Base-by-base conservation (phyloP, 2,113 vertebrate species). In the Anser cygnoides region DNA sequence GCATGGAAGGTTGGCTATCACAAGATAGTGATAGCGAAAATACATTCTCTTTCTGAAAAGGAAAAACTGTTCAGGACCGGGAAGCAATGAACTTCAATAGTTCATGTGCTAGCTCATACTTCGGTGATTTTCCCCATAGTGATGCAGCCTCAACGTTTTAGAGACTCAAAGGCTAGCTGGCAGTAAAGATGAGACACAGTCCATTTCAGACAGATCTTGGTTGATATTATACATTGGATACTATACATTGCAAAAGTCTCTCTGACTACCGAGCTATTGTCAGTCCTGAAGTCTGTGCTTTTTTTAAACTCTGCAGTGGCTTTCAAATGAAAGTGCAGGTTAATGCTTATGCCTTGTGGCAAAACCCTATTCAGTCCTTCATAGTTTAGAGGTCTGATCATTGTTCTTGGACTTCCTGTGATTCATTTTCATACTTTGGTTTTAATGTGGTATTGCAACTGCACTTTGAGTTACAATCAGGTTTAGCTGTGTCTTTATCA, bases 171-270 rank as follows among this genome's bases (percentile, higher is more conserved):
- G 74, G 15, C 55, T 62, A 79, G 85, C 63, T 92, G 78, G 85
- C 65, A 85, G 85, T 86, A 93, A 90, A 86, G 79, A 92, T 83
- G 83, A 97, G 88, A 71, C 62, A 93, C 54, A 90, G 67, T 54
- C 71, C 88, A 88, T 85, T 88, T 88, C 88, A 85, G 82, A 93
- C 78, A 75, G 35, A 88, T 65, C 67, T 90, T 26, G 5, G 75
- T 35, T 90, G 82, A 85, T 90, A 91, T 94, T 85, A 62, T 54
- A 70, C 58, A 65, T 23, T 83, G 85, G 58, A 65, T 84, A 76
- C 44, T 28, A 33, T 46, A 79, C 35, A 49, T 19, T 5, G 33
- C 75, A 93, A 94, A 88, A 93, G 19, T n/a, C 29, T 83, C 88
- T 93, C 92, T 3, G 5, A 39, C 67, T 88, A 68, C 25, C 73